These are phyloP conservation scores for Gallinago nigripennis DNA, from an alignment of 2,797 vertebrate genomes.

Conservation along the genomic window DNA sequence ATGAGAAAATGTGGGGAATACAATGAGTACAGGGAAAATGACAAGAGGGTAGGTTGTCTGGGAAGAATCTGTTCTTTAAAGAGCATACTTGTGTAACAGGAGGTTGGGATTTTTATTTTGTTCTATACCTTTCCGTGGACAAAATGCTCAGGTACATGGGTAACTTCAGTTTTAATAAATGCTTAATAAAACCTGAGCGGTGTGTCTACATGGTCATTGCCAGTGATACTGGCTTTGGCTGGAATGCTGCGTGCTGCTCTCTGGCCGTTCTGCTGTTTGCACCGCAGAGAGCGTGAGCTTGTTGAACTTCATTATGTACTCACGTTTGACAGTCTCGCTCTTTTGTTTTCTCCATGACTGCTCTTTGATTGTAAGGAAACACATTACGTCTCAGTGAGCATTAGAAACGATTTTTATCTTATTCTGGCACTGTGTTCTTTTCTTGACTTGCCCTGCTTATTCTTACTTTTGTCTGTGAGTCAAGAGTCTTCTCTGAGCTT, in stretches of 20 bases:
- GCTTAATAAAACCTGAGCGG: not conserved
- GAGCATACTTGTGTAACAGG: not conserved
- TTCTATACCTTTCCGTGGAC: not conserved
- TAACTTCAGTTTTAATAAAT: not conserved
- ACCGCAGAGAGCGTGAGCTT: not conserved
- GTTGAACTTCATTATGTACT: not conserved
- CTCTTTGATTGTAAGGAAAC: not conserved
- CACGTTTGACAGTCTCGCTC: not conserved
- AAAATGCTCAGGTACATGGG: not conserved
- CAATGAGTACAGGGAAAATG: not conserved
- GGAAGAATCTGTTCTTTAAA: not conserved
- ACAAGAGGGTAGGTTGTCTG: not conserved
- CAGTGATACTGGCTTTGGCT: not conserved
- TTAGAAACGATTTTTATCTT: not conserved
- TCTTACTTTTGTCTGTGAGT: not conserved
- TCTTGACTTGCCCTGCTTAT: not conserved
- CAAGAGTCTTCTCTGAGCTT: not conserved
- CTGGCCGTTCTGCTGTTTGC: not conserved
- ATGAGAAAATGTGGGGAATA: not conserved
- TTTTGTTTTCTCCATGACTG: conserved; percentile 1
- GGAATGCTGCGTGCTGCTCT: not conserved
- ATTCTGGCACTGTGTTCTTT: not conserved
- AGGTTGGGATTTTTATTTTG: not conserved
- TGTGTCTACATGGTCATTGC: not conserved
- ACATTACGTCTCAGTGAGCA: not conserved